These are phyloP conservation scores for Prunella fulvescens DNA, from an alignment of 2,113 vertebrate genomes.

Conservation along the genomic window DNA sequence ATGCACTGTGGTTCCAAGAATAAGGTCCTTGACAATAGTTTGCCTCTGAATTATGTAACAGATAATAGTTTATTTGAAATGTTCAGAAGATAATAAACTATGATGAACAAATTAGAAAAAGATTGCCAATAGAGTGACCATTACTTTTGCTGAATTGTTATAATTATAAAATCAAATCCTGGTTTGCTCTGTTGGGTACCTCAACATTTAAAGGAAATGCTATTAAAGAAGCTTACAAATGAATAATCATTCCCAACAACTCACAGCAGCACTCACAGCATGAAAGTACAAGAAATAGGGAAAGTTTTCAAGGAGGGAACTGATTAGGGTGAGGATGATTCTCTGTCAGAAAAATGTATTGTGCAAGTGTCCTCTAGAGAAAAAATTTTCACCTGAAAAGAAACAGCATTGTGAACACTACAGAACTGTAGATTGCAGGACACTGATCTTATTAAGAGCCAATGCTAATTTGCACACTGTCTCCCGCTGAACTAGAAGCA, in stretches of 20 bases:
- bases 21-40: background rate
- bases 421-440: conserved; percentile 75
- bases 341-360: conserved; percentile 86
- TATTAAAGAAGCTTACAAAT: conserved; percentile 91
- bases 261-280: conserved; percentile 86
- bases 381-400: conserved; percentile 91
- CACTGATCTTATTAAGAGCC: conserved; percentile 94
- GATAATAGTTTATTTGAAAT: conserved; percentile 31
- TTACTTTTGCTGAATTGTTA: conserved; percentile 73
- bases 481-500: conserved; percentile 90
- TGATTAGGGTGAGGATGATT: conserved; percentile 87
- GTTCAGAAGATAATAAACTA: conserved; percentile 4
- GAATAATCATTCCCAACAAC: conserved; percentile 88
- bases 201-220: conserved; percentile 86
- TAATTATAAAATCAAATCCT: conserved; percentile 86
- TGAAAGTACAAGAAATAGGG: conserved; percentile 77
- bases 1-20: background rate
- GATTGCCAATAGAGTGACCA: conserved; percentile 56
- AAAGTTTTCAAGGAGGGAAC: conserved; percentile 87
- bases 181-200: conserved; percentile 74
- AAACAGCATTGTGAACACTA: conserved; percentile 78
- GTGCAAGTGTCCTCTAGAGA: conserved; percentile 82
- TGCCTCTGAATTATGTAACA: background rate
- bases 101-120: conserved; percentile 52
- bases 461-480: conserved; percentile 95